phyloP scores from a whole-genome alignment of 2,113 vertebrate genomes.

The Misgurnus anguillicaudatus region DNA sequence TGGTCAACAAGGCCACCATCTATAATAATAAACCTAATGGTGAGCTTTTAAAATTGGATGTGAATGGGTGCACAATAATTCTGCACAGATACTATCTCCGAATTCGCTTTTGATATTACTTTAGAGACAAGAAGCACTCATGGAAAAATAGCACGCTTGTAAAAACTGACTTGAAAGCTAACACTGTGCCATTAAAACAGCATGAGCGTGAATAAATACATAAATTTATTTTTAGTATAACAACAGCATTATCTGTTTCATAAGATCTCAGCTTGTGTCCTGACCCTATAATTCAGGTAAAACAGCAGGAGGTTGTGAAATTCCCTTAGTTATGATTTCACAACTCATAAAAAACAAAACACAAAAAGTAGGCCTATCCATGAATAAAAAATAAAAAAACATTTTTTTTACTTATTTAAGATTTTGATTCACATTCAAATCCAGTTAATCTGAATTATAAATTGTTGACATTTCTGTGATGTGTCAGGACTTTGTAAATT shows the following conservation, averaged over 20 bases:
- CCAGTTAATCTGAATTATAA: too few relatives aligned
- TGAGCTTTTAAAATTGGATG: conserved; percentile 32
- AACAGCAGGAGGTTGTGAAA: conserved; percentile 8
- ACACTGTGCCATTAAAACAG: not conserved
- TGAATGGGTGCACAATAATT: not conserved
- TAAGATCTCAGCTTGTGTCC: conserved; percentile 9
- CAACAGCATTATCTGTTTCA: not conserved
- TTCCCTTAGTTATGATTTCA: not conserved
- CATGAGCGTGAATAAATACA: not conserved
- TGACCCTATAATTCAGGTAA: conserved; percentile 8
- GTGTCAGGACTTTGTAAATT: not conserved
- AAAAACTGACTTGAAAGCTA: not conserved
- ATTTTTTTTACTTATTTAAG: not conserved
- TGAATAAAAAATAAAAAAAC: not conserved
- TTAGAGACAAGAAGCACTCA: conserved; percentile 9
- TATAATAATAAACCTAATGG: conserved; percentile 65
- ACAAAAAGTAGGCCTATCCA: not conserved
- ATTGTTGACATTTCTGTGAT: too few relatives aligned
- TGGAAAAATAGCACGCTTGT: conserved; percentile 15
- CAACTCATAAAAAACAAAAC: not conserved
- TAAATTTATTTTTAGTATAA: not conserved
- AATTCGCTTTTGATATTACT: conserved; percentile 9
- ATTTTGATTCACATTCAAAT: not conserved
- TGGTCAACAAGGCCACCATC: conserved; percentile 53
- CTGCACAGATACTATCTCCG: not conserved